Evolutionary conservation across 2,797 vertebrate genomes (phyloP), one percentile per base, ranked within the genome.

Genomic region (Pangasius sanitwongsei): DNA sequence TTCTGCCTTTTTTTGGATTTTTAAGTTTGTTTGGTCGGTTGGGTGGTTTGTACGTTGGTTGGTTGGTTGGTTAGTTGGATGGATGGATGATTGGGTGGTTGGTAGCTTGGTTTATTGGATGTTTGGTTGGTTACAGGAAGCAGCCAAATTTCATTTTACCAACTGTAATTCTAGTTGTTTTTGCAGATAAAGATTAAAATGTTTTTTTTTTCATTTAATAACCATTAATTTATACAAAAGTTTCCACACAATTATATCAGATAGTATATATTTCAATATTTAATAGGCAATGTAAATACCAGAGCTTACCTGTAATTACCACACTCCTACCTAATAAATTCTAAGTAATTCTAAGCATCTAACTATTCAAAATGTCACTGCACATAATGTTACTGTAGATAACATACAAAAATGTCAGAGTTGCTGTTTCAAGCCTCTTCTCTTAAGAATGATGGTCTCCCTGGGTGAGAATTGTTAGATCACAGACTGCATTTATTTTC

Each of bases 341-440:
- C 31, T 44, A 41, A 13, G 15, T 59, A 55, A 86, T 55, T 74
- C 31, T 44, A 41, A 13, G 15, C 44, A 74, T 74, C 34, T 74
- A 74, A 86, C 34, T 74, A 57, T 84, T 84, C n/a, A 59, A 75
- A 86, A 86, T 86, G 85, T 86, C 84, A 74, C 67, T 57, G 84
- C 23, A 7, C 84, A 72, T 70, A 70, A 67, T 86, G 67, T 72
- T 69, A 75, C 34, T n/a, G 23, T 74, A 86, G 23, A 74, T 23
- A 86, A 86, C 34, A 57, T 55, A 86, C 50, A 86, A 57, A 86
- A 86, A 37, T 74, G 67, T 37, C 65, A 70, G 12, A 18, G 0
- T 69, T 70, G 65, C 28, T 37, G 69, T 74, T 74, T 59, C 20
- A 74, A 74, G 69, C 50, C 50, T 59, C 48, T 72, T 86, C 69